Conservation (phyloP, 2,888 invertebrate species). For the Acronicta alni region DNA sequence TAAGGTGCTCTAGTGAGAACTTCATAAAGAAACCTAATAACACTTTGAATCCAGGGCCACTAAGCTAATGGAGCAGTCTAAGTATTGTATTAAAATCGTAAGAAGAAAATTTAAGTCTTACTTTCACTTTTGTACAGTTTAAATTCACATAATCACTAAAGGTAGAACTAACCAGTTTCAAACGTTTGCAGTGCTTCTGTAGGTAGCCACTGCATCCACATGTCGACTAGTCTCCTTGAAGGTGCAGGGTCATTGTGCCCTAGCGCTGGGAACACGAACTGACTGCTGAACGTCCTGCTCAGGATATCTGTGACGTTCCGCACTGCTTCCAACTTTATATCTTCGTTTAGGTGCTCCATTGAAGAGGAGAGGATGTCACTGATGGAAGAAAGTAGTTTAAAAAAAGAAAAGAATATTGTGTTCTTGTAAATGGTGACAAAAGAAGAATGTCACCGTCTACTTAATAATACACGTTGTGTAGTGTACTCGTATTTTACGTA, state of each 20-base stretch:
- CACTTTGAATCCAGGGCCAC: too few species aligned
- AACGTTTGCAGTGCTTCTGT: conserved; percentile 95
- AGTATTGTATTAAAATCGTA: too few species aligned
- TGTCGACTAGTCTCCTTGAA: conserved; percentile 91
- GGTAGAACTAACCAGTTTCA: conserved; percentile 91
- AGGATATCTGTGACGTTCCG: conserved; percentile 95
- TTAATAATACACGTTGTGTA: too few species aligned
- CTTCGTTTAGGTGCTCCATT: conserved; percentile 91
- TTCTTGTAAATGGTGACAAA: too few species aligned
- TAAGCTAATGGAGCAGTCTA: too few species aligned
- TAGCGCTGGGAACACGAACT: conserved; percentile 96
- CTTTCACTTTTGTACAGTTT: too few species aligned
- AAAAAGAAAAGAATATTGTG: too few species aligned
- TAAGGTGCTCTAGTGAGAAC: too few species aligned
- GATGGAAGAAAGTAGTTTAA: conserved; percentile 67
- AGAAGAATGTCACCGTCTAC: too few species aligned
- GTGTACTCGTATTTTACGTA: too few species aligned
- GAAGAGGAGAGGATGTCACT: conserved; percentile 96
- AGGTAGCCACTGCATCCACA: conserved; percentile 96
- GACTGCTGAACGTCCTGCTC: conserved; percentile 94
- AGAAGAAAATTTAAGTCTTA: too few species aligned
- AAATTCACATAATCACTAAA: neutral
- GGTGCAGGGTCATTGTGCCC: conserved; percentile 96
- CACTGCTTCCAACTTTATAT: conserved; percentile 92
- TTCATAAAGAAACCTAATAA: too few species aligned